phyloP scores from a whole-genome alignment of 2,888 invertebrate species.

The Campoletis raptor region DNA sequence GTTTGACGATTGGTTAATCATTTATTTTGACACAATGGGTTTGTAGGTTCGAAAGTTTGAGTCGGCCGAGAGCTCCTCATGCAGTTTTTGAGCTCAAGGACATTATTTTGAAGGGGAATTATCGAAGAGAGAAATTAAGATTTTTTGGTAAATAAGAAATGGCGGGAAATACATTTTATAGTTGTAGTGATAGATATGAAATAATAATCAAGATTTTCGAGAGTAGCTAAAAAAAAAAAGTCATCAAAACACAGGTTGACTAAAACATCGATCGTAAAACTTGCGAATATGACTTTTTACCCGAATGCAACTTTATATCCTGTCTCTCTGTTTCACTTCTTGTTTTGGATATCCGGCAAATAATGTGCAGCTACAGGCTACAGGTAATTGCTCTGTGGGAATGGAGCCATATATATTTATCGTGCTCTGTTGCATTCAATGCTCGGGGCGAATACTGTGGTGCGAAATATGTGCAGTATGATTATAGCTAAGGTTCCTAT shows the following conservation, averaged over 20 bases:
- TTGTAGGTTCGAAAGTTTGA: constrained; percentile 3
- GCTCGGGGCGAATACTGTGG: not conserved
- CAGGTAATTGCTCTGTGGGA: constrained; percentile 8
- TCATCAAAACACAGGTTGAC: not conserved
- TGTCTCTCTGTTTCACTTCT: not conserved
- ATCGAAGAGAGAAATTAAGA: not conserved
- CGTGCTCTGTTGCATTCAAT: constrained; percentile 4
- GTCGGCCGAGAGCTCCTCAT: not conserved
- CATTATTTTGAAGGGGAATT: not conserved
- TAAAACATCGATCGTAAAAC: not conserved
- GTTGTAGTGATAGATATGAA: not conserved
- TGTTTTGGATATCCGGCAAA: constrained; percentile 16
- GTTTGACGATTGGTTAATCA: not conserved
- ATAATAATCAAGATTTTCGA: not conserved
- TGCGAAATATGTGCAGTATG: constrained; percentile 6
- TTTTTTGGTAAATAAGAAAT: not conserved
- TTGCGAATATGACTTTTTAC: not conserved
- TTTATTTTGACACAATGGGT: not conserved
- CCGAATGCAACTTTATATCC: not conserved
- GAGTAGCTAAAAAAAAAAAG: not conserved
- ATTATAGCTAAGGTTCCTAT: constrained; percentile 4
- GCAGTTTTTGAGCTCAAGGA: constrained; percentile 15
- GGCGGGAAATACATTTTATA: not conserved
- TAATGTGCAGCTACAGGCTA: not conserved
- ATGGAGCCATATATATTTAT: not conserved